phyloP scores from a whole-genome alignment of 1,140 invertebrate genomes.

The Drosophila bocqueti region DNA sequence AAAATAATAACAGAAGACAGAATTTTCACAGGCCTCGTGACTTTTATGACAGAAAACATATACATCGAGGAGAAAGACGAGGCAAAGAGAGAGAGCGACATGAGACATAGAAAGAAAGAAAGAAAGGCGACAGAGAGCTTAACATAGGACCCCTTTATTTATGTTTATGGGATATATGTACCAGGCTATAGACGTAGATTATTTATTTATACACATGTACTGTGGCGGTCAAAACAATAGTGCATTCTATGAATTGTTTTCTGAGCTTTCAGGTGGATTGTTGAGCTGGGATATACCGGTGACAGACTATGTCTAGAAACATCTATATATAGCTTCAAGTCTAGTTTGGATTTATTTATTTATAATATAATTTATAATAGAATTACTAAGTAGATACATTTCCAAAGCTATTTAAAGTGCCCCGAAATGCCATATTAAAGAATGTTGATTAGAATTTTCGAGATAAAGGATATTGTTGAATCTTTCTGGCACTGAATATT shows the following conservation, averaged over 20 bases:
- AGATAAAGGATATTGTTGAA: background rate
- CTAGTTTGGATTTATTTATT: background rate
- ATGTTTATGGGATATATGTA: constrained; percentile 52
- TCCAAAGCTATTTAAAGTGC: background rate
- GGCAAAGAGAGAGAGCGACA: constrained; percentile 1
- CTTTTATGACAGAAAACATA: constrained; percentile 62
- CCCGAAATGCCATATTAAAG: background rate
- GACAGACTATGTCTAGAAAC: no score
- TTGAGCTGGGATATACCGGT: background rate
- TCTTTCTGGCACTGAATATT: background rate
- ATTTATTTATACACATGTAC: constrained; percentile 40
- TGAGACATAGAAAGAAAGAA: background rate
- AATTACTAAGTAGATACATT: no score
- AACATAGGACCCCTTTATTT: constrained; percentile 58
- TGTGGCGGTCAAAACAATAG: constrained; percentile 8
- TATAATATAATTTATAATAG: no score
- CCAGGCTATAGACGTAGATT: constrained; percentile 9
- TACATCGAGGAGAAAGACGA: constrained; percentile 42
- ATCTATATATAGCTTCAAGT: background rate
- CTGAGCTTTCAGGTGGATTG: background rate
- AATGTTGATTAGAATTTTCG: no score
- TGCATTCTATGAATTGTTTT: background rate
- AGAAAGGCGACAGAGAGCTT: constrained; percentile 28
- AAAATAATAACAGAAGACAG: background rate
- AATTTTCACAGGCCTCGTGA: constrained; percentile 57